Conservation (phyloP, 2,888 invertebrate genomes). For the Dromius quadrimaculatus region DNA sequence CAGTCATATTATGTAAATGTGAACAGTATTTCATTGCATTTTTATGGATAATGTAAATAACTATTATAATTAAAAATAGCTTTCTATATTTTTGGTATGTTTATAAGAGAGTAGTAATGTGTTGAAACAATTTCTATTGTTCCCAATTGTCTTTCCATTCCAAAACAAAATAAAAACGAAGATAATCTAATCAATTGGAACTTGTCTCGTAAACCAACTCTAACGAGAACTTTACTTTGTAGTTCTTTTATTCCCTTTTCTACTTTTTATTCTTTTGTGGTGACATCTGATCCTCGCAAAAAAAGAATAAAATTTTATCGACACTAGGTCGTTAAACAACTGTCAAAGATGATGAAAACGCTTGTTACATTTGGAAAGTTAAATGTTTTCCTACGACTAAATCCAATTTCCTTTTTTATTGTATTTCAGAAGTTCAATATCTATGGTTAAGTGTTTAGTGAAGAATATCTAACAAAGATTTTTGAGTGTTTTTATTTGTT, state of each 20-base stretch:
- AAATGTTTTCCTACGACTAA: not conserved
- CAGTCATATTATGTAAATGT: too few species aligned
- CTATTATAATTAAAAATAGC: too few species aligned
- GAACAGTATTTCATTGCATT: too few species aligned
- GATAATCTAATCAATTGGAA: constrained; percentile 5
- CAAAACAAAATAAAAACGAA: not conserved
- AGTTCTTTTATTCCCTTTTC: not conserved
- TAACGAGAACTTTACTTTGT: too few species aligned
- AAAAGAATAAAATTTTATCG: constrained; percentile 15
- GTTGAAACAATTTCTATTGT: too few species aligned
- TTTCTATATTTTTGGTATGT: too few species aligned
- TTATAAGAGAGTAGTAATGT: too few species aligned
- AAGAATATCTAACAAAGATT: too few species aligned
- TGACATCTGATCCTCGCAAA: constrained; percentile 9
- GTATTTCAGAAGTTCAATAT: not conserved
- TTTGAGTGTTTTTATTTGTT: not conserved
- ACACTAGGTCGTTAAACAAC: not conserved
- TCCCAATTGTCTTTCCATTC: constrained; percentile 3
- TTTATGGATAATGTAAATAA: too few species aligned
- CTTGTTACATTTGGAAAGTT: not conserved
- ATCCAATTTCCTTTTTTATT: not conserved
- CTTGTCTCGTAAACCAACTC: too few species aligned
- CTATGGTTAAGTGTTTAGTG: too few species aligned
- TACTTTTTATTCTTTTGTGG: not conserved
- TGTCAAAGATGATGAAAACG: not conserved